A percentile compares a stretch with the other conserved stretches of the same genome.
These are phyloP conservation scores for Anadara kagoshimensis DNA, from an alignment of 1,140 invertebrate genomes.

Conservation along the genomic window DNA sequence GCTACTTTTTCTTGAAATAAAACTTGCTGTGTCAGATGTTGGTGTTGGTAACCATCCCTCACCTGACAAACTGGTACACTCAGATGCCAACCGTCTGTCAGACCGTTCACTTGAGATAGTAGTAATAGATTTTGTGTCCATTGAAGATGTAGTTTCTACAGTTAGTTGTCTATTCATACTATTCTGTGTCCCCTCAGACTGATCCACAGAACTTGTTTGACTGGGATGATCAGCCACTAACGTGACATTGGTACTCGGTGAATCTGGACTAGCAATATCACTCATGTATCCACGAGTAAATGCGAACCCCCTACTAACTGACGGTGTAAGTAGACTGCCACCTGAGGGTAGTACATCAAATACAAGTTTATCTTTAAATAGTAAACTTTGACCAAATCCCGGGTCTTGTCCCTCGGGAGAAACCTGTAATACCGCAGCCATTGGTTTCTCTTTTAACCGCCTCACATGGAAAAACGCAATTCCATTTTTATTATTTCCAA, in stretches of 20 bases:
- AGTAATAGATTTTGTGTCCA: no score
- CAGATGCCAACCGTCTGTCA: background rate
- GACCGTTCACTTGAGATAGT: no score
- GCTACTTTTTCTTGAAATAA: conserved; percentile 22
- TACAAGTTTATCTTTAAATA: conserved; percentile 90
- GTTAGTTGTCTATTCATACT: background rate
- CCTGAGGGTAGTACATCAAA: conserved; percentile 82
- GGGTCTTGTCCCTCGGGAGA: conserved; percentile 79
- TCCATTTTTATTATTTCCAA: conserved; percentile 87
- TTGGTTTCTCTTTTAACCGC: conserved; percentile 66
- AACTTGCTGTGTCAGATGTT: conserved; percentile 23
- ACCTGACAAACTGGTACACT: background rate
- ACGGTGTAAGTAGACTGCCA: conserved; percentile 41
- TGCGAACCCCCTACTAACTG: conserved; percentile 53
- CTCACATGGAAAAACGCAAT: conserved; percentile 90
- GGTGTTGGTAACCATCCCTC: conserved; percentile 11
- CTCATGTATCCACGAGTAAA: conserved; percentile 70
- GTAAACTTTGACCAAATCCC: conserved; percentile 94
- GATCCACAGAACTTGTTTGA: conserved; percentile 7
- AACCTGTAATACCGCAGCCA: conserved; percentile 60
- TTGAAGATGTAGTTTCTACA: no score
- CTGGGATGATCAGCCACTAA: conserved; percentile 40
- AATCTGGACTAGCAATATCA: conserved; percentile 63
- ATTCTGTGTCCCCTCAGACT: background rate
- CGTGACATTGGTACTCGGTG: conserved; percentile 52